These are phyloP conservation scores for Gorsachius magnificus DNA, from an alignment of 2,797 vertebrate genomes.

Conservation along the genomic window DNA sequence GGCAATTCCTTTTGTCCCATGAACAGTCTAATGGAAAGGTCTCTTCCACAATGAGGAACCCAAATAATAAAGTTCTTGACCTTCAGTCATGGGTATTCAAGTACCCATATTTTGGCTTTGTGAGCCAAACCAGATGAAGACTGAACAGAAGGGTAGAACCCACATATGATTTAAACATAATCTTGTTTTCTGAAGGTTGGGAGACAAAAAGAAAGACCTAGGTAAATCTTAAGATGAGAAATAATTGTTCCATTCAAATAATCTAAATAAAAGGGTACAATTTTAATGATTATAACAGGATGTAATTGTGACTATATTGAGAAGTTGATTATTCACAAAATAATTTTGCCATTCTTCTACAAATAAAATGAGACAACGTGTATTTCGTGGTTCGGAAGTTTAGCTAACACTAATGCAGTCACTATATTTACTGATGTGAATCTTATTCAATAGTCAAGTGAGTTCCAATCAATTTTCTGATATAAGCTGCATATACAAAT, in stretches of 20 bases:
- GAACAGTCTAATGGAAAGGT: neutral
- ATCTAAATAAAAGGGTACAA: conserved; percentile 37
- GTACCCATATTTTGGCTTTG: neutral
- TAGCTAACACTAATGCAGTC: conserved; percentile 50
- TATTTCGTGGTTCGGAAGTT: conserved; percentile 62
- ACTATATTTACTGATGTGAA: conserved; percentile 70
- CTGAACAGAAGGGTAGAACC: neutral
- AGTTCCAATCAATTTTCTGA: conserved; percentile 66
- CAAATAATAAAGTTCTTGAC: neutral
- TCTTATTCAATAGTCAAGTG: conserved; percentile 67
- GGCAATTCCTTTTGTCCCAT: neutral
- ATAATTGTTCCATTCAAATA: conserved; percentile 61
- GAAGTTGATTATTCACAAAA: conserved; percentile 72
- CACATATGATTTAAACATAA: conserved; percentile 11
- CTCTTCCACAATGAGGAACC: neutral
- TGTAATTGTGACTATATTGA: conserved; percentile 66
- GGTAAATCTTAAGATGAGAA: conserved; percentile 54
- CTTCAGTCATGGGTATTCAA: neutral
- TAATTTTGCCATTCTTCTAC: conserved; percentile 62
- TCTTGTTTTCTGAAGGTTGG: conserved; percentile 28
- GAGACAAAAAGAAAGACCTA: conserved; percentile 14
- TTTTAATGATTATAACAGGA: conserved; percentile 71
- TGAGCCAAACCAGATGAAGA: neutral
- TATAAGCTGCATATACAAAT: conserved; percentile 54
- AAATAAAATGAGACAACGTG: conserved; percentile 64